Evolutionary conservation across 2,888 invertebrate species (phyloP), one percentile per base, ranked within the genome.

Genomic region (Catonia carolina): DNA sequence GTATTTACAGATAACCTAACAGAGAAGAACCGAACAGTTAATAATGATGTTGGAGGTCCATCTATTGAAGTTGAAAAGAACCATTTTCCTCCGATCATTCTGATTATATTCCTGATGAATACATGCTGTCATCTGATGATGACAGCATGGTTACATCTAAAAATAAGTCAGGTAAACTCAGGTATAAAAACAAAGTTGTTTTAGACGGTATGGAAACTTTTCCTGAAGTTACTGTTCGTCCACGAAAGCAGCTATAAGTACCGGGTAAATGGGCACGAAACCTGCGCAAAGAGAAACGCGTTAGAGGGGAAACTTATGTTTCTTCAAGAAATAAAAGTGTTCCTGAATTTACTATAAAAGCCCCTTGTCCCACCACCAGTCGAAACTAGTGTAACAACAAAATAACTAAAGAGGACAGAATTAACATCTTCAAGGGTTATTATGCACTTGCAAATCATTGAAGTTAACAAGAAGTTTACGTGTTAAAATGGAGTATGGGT

Each of bases 391-490:
- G 37, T 15, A 37, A 37, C n/a, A 37, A 33, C 8, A 37, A 37
- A 37, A 37, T 37, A 15, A 37, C 14, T 37, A 15, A 37, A 37
- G 37, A 37, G 15, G 37, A 37, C n/a, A 37, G 37, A 15, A 37
- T 14, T n/a, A 37, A n/a, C n/a, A 37, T 37, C 15, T 37, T 37
- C 37, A 37, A 37, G 37, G n/a, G 14, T 14, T 37, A 37, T 37
- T 37, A 37, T 37, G 8, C 37, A 37, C 37, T 37, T 37, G 37
- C 37, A 37, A 37, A 37, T 37, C 15, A 37, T n/a, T n/a, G n/a
- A n/a, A n/a, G n/a, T n/a, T n/a, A n/a, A n/a, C n/a, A n/a, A n/a
- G n/a, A n/a, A n/a, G n/a, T n/a, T n/a, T n/a, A n/a, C n/a, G n/a
- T n/a, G n/a, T n/a, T n/a, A n/a, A n/a, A n/a, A n/a, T n/a, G n/a